These are phyloP conservation scores for Erinaceus europaeus DNA, from an alignment of 2,113 vertebrate genomes.

Conservation along the genomic window DNA sequence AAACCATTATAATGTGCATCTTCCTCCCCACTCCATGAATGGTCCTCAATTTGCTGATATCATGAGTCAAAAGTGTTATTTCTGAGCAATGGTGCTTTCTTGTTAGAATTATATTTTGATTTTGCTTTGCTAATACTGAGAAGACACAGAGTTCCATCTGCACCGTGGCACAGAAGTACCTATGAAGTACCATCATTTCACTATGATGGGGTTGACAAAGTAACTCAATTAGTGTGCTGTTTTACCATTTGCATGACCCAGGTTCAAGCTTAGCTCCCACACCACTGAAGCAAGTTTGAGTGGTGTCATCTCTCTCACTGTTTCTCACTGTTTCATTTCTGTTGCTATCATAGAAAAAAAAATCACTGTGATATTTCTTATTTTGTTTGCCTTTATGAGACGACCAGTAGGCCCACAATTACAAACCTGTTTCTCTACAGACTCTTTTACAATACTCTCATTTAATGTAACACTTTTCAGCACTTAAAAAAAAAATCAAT, in stretches of 20 bases:
- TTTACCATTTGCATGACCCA: too few relatives aligned
- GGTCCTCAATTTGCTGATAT: slow-evolving; percentile 8
- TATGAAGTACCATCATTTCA: too few relatives aligned
- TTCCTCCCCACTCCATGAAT: neutral
- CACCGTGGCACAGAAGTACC: neutral
- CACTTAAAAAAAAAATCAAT: neutral
- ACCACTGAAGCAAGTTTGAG: too few relatives aligned
- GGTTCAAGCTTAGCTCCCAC: too few relatives aligned
- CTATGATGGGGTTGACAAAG: too few relatives aligned
- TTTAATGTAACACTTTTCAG: neutral
- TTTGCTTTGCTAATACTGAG: neutral
- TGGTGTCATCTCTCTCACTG: too few relatives aligned
- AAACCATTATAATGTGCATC: neutral
- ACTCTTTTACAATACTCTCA: neutral
- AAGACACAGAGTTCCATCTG: neutral
- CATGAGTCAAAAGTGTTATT: neutral
- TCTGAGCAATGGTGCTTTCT: slow-evolving; percentile 18
- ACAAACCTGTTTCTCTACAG: slow-evolving; percentile 20
- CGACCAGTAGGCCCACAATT: slow-evolving; percentile 33
- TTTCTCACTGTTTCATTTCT: too few relatives aligned
- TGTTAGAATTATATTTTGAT: neutral
- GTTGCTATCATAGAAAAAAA: too few relatives aligned
- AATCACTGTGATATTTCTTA: neutral
- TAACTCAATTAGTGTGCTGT: too few relatives aligned
- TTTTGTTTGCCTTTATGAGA: slow-evolving; percentile 28